These are phyloP conservation scores for Agrypnus murinus DNA, from an alignment of 2,888 invertebrate species.

Conservation along the genomic window DNA sequence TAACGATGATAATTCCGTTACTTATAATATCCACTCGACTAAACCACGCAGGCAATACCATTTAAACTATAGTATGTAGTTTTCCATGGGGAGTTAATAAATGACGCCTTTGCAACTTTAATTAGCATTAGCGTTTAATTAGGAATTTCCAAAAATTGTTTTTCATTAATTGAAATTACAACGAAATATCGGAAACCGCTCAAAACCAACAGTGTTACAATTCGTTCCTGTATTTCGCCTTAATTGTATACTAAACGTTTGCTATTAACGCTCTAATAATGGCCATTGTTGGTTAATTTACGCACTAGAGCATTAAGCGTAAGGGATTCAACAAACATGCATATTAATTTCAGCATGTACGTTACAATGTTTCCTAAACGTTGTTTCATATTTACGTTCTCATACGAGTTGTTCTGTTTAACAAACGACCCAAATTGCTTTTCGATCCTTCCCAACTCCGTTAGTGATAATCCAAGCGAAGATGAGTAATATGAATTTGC, in stretches of 20 bases:
- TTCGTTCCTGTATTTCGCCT: slow-evolving; percentile 10
- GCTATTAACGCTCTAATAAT: slow-evolving; percentile 31
- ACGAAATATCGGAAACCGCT: slow-evolving; percentile 7
- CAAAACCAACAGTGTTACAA: neutral
- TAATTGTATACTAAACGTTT: slow-evolving; percentile 26
- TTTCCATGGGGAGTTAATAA: no score
- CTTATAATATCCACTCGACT: no score
- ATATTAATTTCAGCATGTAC: slow-evolving; percentile 32
- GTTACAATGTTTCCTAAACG: slow-evolving; percentile 19
- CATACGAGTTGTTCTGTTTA: slow-evolving; percentile 14
- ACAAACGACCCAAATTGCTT: slow-evolving; percentile 3
- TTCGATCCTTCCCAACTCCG: neutral
- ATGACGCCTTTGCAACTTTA: no score
- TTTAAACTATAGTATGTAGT: no score
- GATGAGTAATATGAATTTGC: neutral
- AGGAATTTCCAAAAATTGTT: neutral
- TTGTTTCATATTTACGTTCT: slow-evolving; percentile 1
- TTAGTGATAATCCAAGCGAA: neutral
- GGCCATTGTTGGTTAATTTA: slow-evolving; percentile 33
- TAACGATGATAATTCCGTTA: no score
- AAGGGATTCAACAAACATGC: slow-evolving; percentile 30
- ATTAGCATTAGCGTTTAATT: no score
- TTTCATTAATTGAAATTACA: neutral
- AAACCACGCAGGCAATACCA: no score
- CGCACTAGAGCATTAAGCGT: slow-evolving; percentile 34